Base-by-base conservation (phyloP, 2,888 invertebrate genomes). In the Cantharis rustica region DNA sequence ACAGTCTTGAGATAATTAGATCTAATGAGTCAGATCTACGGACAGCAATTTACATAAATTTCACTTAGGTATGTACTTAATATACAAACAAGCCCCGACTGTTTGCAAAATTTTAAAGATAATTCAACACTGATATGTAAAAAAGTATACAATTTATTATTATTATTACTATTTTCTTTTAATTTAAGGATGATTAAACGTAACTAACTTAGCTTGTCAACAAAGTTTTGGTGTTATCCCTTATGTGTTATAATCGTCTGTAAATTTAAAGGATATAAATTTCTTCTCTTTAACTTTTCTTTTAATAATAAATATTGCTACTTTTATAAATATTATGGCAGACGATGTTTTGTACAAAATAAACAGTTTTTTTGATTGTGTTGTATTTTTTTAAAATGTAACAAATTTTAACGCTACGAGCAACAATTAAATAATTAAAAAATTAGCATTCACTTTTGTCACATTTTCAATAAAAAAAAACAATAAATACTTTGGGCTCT, bases 161-260 rank as follows among this genome's bases (percentile, higher is more conserved):
- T 47, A 47, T 47, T 47, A 47, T n/a, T 47, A 47, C n/a, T 47
- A 47, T 47, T 47, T 47, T 31, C 7, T 31, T 64, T 31, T 17
- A 47, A 47, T 47, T n/a, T 47, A 47, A 47, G 47, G 47, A 47
- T 47, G 47, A 47, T 47, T 47, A 47, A 47, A 47, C 47, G 47
- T 47, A 47, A 47, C 47, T 47, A n/a, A 47, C 47, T 47, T 47
- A 47, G 47, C 47, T 47, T 47, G 20, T 70, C 62, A 78, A 78
- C 78, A 78, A 75, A 78, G 73, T 69, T 76, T 77, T 78, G 78
- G 78, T 78, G 78, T 78, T 78, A 68, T 71, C 73, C 78, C 78
- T 78, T 75, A 78, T 71, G 72, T 73, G 62, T 62, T 73, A 62
- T 63, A 71, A 72, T 75, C 77, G 75, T 75, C 77, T 77, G 77